Conservation (phyloP, 2,113 vertebrate genomes). For the Cepphus grylle region DNA sequence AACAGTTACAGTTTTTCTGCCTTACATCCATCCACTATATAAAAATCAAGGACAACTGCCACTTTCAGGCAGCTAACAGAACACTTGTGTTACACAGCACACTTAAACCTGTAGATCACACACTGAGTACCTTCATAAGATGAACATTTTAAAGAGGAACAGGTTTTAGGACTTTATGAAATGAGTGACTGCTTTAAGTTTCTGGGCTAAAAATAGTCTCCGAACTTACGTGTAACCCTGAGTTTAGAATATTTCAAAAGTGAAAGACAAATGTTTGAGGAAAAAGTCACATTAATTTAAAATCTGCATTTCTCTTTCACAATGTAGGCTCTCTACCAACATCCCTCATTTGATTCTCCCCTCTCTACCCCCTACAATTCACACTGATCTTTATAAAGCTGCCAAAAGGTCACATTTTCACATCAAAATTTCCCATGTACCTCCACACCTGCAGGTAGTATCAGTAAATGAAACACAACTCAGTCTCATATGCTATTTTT, state of each 20-base stretch:
- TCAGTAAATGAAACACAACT: not conserved
- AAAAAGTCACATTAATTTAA: not conserved
- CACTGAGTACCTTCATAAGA: fast-evolving
- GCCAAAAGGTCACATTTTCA: not conserved
- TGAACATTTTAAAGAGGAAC: not conserved
- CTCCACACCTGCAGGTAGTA: not conserved
- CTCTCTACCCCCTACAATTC: not conserved
- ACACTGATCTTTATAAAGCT: not conserved
- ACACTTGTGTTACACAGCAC: not conserved
- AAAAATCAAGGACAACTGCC: not conserved
- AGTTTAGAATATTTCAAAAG: not conserved
- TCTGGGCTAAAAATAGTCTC: not conserved
- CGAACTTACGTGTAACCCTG: not conserved
- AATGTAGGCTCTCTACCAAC: not conserved
- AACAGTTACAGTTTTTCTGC: not conserved
- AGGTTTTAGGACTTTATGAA: not conserved
- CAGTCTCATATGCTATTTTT: not conserved
- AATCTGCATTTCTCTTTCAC: not conserved
- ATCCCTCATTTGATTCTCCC: not conserved
- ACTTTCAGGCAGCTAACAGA: not conserved
- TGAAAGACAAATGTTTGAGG: not conserved
- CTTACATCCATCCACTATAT: not conserved
- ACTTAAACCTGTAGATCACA: not conserved
- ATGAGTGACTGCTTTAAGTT: not conserved
- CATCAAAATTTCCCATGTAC: not conserved